Percentiles rank a stretch among this genome's conserved stretches.
Evolutionary conservation across 1,140 invertebrate species (phyloP).

Genomic region (Sycophila sp.): DNA sequence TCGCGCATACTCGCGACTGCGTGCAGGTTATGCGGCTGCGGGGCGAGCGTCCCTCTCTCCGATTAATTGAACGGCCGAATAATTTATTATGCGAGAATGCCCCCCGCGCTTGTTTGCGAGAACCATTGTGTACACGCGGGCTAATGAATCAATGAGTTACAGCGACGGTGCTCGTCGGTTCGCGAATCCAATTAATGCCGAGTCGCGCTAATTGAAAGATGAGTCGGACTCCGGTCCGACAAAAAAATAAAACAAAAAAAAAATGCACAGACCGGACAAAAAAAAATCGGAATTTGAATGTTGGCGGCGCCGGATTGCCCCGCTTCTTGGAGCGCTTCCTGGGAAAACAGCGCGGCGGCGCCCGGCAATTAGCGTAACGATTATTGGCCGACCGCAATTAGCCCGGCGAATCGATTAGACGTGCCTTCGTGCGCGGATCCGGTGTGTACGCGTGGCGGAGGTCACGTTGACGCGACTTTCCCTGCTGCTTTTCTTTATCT

Average conservation of each 20-base stretch:
- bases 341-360: neutral
- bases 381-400: conserved; percentile 34
- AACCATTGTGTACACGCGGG: neutral
- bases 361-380: conserved; percentile 31
- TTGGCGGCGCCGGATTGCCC: neutral
- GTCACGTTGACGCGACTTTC: neutral
- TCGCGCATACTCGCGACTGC: neutral
- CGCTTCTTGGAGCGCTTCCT: neutral
- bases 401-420: conserved; percentile 15
- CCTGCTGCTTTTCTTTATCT: neutral
- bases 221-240: too few species aligned
- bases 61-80: conserved; percentile 26
- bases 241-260: too few species aligned
- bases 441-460: neutral
- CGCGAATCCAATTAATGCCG: conserved; percentile 11
- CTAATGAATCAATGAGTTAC: conserved; percentile 28
- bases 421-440: too few species aligned
- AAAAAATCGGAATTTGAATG: neutral
- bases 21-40: neutral
- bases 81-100: conserved; percentile 24
- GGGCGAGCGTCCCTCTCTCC: neutral
- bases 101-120: neutral
- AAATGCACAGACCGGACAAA: neutral
- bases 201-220: neutral
- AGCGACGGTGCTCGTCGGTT: neutral